Conservation (phyloP, 1,140 invertebrate species). For the Drosophila lacertosa region DNA sequence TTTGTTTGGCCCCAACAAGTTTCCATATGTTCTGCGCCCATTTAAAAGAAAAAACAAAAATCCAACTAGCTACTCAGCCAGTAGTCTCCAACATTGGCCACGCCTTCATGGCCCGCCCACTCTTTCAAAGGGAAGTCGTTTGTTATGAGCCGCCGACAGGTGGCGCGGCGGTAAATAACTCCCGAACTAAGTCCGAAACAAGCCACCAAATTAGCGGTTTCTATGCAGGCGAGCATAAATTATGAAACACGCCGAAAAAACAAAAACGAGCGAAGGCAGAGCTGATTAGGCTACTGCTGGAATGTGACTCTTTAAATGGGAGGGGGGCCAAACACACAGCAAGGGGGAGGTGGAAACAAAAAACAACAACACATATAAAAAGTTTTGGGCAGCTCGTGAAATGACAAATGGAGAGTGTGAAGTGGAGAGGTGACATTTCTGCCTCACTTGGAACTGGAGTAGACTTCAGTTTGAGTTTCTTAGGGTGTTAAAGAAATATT, state of each 20-base stretch:
- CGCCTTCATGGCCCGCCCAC: background rate
- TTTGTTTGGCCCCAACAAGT: constrained; percentile 56
- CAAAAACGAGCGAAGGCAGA: constrained; percentile 14
- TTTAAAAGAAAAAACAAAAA: constrained; percentile 33
- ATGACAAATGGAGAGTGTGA: background rate
- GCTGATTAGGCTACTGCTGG: constrained; percentile 31
- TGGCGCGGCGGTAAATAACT: constrained; percentile 63
- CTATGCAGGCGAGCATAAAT: constrained; percentile 31
- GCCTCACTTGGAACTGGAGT: background rate
- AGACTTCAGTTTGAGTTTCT: no score
- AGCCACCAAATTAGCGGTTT: constrained; percentile 63
- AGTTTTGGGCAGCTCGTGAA: no score
- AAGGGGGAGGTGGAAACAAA: background rate
- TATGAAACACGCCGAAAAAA: no score
- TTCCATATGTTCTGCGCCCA: constrained; percentile 64
- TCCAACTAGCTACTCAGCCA: constrained; percentile 42
- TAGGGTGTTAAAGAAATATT: no score
- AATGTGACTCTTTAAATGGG: constrained; percentile 1
- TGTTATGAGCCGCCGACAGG: constrained; percentile 59
- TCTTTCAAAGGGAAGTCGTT: constrained; percentile 54
- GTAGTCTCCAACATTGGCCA: constrained; percentile 10
- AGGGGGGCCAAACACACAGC: background rate
- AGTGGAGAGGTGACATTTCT: background rate
- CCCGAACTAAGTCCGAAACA: constrained; percentile 33
- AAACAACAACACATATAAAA: no score